Conservation (phyloP, 2,113 vertebrate species). For the Scomber japonicus region DNA sequence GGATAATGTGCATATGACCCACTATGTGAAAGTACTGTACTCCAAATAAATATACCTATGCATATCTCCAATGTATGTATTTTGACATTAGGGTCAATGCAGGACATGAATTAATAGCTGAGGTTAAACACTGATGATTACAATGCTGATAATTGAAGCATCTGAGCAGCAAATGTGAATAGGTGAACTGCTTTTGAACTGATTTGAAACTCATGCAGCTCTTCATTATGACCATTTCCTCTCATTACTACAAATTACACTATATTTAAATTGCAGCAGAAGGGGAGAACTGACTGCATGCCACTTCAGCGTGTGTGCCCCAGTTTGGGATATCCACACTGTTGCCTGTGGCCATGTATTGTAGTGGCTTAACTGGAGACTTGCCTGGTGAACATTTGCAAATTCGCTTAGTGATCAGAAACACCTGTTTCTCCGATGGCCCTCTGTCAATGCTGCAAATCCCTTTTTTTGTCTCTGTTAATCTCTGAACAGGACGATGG, state of each 20-base stretch:
- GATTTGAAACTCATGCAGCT: constrained; percentile 27
- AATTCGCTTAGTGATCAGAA: constrained; percentile 78
- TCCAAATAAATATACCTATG: neutral
- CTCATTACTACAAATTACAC: constrained; percentile 36
- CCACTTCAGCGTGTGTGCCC: constrained; percentile 46
- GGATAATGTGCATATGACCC: neutral
- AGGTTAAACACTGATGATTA: constrained; percentile 45
- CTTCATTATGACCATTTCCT: constrained; percentile 53
- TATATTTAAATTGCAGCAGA: constrained; percentile 38
- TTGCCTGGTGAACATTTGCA: constrained; percentile 70
- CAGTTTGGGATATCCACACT: constrained; percentile 37
- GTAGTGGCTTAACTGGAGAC: constrained; percentile 58
- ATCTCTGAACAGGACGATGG: constrained; percentile 62
- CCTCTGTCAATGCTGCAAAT: constrained; percentile 49
- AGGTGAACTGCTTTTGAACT: constrained; percentile 47
- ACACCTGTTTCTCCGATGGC: constrained; percentile 77
- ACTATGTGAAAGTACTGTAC: neutral
- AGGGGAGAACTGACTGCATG: constrained; percentile 40
- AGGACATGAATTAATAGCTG: constrained; percentile 57
- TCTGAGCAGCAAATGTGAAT: constrained; percentile 45
- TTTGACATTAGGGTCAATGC: constrained; percentile 50
- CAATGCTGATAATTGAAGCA: constrained; percentile 20
- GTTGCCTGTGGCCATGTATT: constrained; percentile 60
- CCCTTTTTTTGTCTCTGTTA: constrained; percentile 43
- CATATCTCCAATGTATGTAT: constrained; percentile 25